A percentile compares a stretch with the other conserved stretches of the same genome.
phyloP scores from a whole-genome alignment of 2,888 invertebrate genomes.

The Girardia tigrina region DNA sequence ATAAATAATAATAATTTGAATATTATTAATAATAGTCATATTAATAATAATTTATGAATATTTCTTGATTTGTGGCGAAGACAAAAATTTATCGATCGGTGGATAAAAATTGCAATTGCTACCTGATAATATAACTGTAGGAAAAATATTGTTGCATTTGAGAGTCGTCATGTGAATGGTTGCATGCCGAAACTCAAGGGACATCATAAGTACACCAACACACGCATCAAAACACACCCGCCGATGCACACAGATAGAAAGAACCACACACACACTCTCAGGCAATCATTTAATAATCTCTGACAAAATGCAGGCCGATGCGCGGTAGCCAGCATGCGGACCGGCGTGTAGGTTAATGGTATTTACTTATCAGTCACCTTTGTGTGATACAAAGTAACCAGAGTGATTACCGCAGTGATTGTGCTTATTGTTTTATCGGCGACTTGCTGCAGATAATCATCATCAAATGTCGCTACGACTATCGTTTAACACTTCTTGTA shows the following conservation, averaged over 20 bases:
- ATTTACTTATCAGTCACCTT: not conserved
- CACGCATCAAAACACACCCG: not conserved
- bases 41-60: too few relatives aligned
- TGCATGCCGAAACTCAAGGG: not conserved
- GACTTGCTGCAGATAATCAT: not conserved
- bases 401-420: not conserved
- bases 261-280: too few relatives aligned
- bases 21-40: too few relatives aligned
- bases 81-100: conserved; percentile 18
- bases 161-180: not conserved
- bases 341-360: not conserved
- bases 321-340: not conserved
- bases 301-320: too few relatives aligned
- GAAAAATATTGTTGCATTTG: not conserved
- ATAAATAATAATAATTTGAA: too few relatives aligned
- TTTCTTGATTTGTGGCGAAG: conserved; percentile 12
- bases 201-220: not conserved
- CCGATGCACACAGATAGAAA: not conserved
- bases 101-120: conserved; percentile 23
- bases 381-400: not conserved
- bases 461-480: not conserved
- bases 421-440: not conserved
- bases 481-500: not conserved
- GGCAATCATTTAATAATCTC: too few relatives aligned
- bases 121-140: conserved; percentile 10